Evolutionary conservation across 2,113 vertebrate genomes (phyloP), one percentile per base, ranked within the genome.

Genomic region (Pseudorhombus dupliciocellatus): DNA sequence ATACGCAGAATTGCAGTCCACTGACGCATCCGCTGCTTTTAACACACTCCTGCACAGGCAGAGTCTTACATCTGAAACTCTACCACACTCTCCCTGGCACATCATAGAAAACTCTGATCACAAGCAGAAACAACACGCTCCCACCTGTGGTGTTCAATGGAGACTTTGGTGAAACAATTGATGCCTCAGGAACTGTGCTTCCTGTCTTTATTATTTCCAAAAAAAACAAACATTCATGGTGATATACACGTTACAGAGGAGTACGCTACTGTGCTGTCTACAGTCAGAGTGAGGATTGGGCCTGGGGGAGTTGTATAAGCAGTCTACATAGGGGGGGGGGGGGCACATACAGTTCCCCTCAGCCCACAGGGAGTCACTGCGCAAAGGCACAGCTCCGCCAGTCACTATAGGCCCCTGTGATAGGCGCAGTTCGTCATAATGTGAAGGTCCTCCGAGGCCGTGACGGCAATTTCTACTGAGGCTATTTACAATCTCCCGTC

Each of bases 251-350:
- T 37, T 78, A 84, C 76, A 80, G 20, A 65, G 25, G 21, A 70
- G 63, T 37, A 67, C 34, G 84, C 79, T 81, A 86, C 79, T 76
- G 46, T 73, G 66, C 53, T 24, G 44, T 84, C 80, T 84, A 84
- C 75, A 84, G 83, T 81, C n/a, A 69, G 73, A 24, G 30, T 71
- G 55, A 52, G 58, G 66, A 61, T 3, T 52, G 51, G 56, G 64
- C 66, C 58, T 70, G 37, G 48, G 57, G 57, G 53, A 46, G 75
- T 81, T 84, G 78, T 66, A 81, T 83, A 84, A 84, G 79, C 51
- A 74, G 54, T 16, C 72, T 76, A 79, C 64, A 64, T 70, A 62
- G 57, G 63, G 69, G 42, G 25, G 37, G 22, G 68, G 70, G 63
- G 59, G 66, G 42, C 67, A 80, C 60, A 76, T 60, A 73, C 50